Evolutionary conservation across 2,113 vertebrate species (phyloP), one percentile per base, ranked within the genome.

Genomic region (Leucopsar rothschildi): DNA sequence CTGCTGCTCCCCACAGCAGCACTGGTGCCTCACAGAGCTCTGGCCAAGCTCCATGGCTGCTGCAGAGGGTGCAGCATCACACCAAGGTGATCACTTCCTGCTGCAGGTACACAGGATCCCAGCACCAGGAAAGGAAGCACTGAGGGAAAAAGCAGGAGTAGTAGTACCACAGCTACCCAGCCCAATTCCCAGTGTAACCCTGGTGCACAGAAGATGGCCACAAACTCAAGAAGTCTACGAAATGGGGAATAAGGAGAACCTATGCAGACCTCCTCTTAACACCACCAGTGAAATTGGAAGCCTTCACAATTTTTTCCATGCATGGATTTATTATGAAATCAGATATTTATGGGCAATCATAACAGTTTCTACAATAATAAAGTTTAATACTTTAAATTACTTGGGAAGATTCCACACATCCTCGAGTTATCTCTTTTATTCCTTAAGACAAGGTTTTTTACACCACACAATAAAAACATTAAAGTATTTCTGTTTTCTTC

Each of bases 281-380:
- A 69, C 23, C 68, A n/a, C 27, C 42, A 77, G 42, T 15, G 24
- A 94, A 96, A 92, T 39, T 81, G 29, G 31, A 93, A 95, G 11
- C 12, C 33, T 56, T 35, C 70, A 63, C 25, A 10, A 27, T 21
- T 76, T 88, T 96, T 93, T 88, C 86, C 88, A 92, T 97, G 97
- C 97, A 12, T 79, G 77, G 77, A 79, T 97, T 97, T 97, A 97
- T 97, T 97, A 94, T 0, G 63, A 96, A 97, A 93, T 96, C 75
- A 91, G 45, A 12, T 81, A 82, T 40, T 94, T 80, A 82, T 56
- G 59, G 37, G 61, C 35, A 94, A 80, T 95, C 65, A 33, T 45
- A 82, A 90, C n/a, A 61, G 82, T 94, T 93, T 91, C 71, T 89
- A 90, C 73, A 94, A 79, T 65, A 92, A 95, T 84, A 79, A 89